Conservation (phyloP, 2,113 vertebrate genomes). For the Dasyurus viverrinus region DNA sequence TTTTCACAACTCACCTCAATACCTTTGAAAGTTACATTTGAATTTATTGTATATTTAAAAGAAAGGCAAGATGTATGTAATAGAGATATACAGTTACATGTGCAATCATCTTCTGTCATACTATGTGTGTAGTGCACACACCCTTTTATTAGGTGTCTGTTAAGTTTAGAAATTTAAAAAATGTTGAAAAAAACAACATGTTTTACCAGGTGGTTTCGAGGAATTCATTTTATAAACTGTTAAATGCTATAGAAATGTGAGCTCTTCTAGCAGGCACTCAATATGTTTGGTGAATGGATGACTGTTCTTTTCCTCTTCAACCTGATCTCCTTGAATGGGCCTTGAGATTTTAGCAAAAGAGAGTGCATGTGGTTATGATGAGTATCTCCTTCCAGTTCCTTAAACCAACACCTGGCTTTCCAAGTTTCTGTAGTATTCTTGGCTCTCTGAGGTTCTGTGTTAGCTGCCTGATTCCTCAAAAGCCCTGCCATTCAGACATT, state of each 20-base stretch:
- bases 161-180: neutral
- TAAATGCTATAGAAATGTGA: neutral
- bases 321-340: neutral
- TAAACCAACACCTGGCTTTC: neutral
- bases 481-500: neutral
- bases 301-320: neutral
- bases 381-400: neutral
- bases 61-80: neutral
- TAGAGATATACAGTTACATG: neutral
- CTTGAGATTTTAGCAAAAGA: neutral
- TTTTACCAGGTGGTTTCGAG: neutral
- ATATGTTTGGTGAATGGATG: neutral
- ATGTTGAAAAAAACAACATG: neutral
- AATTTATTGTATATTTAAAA: neutral
- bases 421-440: neutral
- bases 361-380: neutral
- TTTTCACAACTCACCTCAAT: neutral
- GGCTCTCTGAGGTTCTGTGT: neutral
- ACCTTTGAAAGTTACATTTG: neutral
- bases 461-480: neutral
- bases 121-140: neutral
- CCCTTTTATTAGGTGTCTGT: neutral
- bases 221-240: neutral
- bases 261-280: neutral
- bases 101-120: neutral